A percentile compares a stretch with the other conserved stretches of the same genome.
Evolutionary conservation across 2,797 vertebrate species (phyloP).

Genomic region (Channa striata): DNA sequence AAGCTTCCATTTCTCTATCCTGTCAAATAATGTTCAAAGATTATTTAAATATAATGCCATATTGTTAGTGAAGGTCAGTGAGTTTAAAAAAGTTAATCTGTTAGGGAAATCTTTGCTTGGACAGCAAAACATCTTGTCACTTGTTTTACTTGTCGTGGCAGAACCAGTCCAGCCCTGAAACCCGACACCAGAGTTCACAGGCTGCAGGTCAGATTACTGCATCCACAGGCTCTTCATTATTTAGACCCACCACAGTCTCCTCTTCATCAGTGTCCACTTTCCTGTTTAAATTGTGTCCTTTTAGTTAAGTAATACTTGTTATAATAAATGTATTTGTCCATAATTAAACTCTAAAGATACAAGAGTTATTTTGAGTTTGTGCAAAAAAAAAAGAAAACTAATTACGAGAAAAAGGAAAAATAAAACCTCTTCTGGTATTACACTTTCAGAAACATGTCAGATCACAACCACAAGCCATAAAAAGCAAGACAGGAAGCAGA

Average conservation of each 20-base stretch:
- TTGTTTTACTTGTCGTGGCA: no score
- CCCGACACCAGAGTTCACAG: constrained; percentile 61
- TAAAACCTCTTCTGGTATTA: background rate
- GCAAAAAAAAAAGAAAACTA: background rate
- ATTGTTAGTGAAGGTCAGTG: no score
- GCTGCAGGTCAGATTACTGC: constrained; percentile 65
- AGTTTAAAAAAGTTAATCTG: no score
- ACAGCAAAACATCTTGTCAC: no score
- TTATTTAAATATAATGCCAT: no score
- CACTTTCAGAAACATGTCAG: background rate
- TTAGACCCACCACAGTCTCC: constrained; percentile 56
- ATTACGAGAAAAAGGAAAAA: background rate
- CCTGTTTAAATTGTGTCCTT: background rate
- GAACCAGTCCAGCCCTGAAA: constrained; percentile 39
- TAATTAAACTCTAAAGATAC: background rate
- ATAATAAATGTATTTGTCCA: background rate
- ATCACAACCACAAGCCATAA: constrained; percentile 1
- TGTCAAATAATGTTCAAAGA: no score
- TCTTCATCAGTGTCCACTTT: constrained; percentile 24
- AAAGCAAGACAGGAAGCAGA: constrained; percentile 9
- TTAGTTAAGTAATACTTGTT: background rate
- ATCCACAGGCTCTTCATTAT: constrained; percentile 70
- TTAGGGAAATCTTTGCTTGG: no score
- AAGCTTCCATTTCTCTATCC: no score
- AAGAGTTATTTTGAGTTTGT: background rate